Percentiles rank a stretch among this genome's conserved stretches.
phyloP scores from a whole-genome alignment of 2,113 vertebrate species.

The Pteronura brasiliensis region DNA sequence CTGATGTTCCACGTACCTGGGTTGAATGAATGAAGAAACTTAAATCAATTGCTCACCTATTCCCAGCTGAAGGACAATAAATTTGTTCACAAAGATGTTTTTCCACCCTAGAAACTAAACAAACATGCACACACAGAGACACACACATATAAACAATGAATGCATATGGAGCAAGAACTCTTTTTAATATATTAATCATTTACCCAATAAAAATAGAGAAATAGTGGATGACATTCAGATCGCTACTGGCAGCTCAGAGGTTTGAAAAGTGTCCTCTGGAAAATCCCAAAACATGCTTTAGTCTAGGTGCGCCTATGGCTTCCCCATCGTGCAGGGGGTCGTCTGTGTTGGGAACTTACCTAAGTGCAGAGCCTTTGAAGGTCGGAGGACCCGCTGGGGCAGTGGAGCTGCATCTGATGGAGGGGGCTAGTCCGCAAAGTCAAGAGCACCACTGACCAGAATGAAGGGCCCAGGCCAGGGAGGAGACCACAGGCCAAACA shows the following conservation, averaged over 20 bases:
- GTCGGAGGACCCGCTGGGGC: background rate
- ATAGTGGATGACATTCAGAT: background rate
- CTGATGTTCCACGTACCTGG: background rate
- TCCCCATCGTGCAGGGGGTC: background rate
- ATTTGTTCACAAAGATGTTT: background rate
- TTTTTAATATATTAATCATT: conserved; percentile 10
- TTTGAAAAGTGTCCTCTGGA: background rate
- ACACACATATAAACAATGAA: background rate
- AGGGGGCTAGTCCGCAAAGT: background rate
- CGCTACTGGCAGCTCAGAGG: background rate
- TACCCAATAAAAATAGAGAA: conserved; percentile 30
- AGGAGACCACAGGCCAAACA: background rate
- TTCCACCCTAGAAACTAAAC: background rate
- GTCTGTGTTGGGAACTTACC: background rate
- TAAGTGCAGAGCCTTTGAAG: background rate
- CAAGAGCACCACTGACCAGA: background rate
- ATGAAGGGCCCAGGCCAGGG: background rate
- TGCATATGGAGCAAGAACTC: background rate
- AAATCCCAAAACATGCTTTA: background rate
- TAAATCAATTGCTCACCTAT: conserved; percentile 55
- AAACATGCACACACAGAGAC: background rate
- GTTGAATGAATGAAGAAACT: background rate
- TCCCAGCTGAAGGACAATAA: conserved; percentile 6
- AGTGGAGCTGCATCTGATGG: fast-evolving
- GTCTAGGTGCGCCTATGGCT: background rate